A percentile compares a stretch with the other conserved stretches of the same genome.
Conservation (phyloP, 2,797 vertebrate genomes). For the Sternarchorhynchus goeldii region DNA sequence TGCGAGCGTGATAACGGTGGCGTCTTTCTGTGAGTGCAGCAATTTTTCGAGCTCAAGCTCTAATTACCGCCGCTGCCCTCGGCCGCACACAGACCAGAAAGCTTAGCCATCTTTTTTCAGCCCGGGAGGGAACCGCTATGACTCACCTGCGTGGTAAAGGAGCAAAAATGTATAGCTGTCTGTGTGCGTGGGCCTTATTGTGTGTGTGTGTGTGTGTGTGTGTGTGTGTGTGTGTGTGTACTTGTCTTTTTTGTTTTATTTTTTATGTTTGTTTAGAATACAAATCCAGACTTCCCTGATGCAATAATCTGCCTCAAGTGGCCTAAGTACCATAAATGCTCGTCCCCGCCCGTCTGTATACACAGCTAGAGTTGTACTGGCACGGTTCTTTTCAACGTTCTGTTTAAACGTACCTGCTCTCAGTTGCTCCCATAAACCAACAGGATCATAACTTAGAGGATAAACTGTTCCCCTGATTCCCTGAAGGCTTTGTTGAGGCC, state of each 20-base stretch:
- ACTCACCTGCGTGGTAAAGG: conserved; percentile 70
- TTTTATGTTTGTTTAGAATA: not conserved
- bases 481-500: not conserved
- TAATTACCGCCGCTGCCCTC: conserved; percentile 76
- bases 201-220: conserved; percentile 63
- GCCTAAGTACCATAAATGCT: conserved; percentile 26
- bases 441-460: not conserved
- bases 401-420: not conserved
- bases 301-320: conserved; percentile 44
- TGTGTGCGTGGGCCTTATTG: conserved; percentile 66
- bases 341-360: conserved; percentile 21
- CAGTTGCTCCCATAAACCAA: not conserved
- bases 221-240: conserved; percentile 47
- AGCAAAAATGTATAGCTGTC: conserved; percentile 60
- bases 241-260: conserved; percentile 7
- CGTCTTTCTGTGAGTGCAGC: conserved; percentile 71
- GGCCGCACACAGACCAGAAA: conserved; percentile 67
- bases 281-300: conserved; percentile 47
- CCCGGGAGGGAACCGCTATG: conserved; percentile 68
- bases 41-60: conserved; percentile 72
- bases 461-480: not conserved
- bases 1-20: conserved; percentile 78
- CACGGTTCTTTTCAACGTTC: not conserved
- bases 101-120: conserved; percentile 67
- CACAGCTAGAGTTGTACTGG: not conserved